phyloP scores from a whole-genome alignment of 2,113 vertebrate genomes.

The Lontra canadensis region DNA sequence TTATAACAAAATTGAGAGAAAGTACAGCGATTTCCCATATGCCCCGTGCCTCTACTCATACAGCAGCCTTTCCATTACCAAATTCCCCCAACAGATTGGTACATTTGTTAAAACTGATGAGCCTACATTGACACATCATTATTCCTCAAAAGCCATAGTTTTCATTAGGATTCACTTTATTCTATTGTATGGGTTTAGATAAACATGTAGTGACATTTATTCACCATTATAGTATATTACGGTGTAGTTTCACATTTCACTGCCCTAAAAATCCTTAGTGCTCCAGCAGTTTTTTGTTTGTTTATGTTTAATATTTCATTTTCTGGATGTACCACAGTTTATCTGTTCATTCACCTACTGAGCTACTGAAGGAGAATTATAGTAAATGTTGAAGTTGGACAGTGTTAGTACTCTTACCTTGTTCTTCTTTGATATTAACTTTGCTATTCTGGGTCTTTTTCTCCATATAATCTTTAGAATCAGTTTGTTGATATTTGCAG shows the following conservation, averaged over 20 bases:
- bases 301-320: neutral
- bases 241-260: neutral
- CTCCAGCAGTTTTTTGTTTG: neutral
- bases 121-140: neutral
- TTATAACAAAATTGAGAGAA: neutral
- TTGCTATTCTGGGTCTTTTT: neutral
- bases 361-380: neutral
- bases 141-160: neutral
- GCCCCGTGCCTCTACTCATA: neutral
- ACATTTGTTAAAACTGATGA: neutral
- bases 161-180: neutral
- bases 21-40: neutral
- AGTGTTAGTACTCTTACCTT: neutral
- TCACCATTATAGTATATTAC: neutral
- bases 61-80: neutral
- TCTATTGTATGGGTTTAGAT: neutral
- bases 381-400: neutral
- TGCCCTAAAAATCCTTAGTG: neutral
- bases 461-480: neutral
- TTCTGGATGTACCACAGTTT: neutral
- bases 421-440: neutral
- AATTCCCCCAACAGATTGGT: neutral
- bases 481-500: neutral
- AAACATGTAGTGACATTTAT: neutral
- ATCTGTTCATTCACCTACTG: neutral